phyloP scores from a whole-genome alignment of 37 sponge, comb jelly and placozoan genomes.

The Hormiphora californensis region DNA sequence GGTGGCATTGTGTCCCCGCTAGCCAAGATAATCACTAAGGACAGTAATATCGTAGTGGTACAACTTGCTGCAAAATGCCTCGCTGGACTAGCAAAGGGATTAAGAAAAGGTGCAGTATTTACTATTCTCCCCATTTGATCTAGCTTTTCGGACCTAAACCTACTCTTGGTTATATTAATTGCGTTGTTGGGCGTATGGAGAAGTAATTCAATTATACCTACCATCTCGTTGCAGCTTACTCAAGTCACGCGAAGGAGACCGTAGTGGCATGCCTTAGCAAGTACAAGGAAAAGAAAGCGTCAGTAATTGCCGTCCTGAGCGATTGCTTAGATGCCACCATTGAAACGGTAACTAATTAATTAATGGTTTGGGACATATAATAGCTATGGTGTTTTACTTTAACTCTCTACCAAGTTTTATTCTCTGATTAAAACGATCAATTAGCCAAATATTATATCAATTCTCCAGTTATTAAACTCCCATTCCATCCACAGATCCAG shows the following conservation, averaged over 20 bases:
- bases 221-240: constrained; percentile 30
- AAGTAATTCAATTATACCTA: not conserved
- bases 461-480: no score
- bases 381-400: not conserved
- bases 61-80: constrained; percentile 76
- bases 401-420: not conserved
- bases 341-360: constrained; percentile 60
- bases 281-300: constrained; percentile 91
- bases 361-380: not conserved
- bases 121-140: no score
- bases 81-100: constrained; percentile 76
- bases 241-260: constrained; percentile 57
- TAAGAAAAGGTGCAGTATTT: constrained; percentile 64
- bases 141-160: no score
- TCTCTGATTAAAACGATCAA: no score
- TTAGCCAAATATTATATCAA: no score
- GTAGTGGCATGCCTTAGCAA: constrained; percentile 63
- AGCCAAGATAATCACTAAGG: constrained; percentile 78
- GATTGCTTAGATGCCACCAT: constrained; percentile 79
- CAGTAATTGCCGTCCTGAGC: constrained; percentile 74
- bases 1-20: constrained; percentile 24
- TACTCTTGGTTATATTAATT: not conserved
- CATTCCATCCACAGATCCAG: constrained; percentile 60
- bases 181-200: not conserved
- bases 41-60: constrained; percentile 86